Base-by-base conservation (phyloP, 30 jellyfish, hydroid and myxozoan species). In the Nemopilema nomurai region DNA sequence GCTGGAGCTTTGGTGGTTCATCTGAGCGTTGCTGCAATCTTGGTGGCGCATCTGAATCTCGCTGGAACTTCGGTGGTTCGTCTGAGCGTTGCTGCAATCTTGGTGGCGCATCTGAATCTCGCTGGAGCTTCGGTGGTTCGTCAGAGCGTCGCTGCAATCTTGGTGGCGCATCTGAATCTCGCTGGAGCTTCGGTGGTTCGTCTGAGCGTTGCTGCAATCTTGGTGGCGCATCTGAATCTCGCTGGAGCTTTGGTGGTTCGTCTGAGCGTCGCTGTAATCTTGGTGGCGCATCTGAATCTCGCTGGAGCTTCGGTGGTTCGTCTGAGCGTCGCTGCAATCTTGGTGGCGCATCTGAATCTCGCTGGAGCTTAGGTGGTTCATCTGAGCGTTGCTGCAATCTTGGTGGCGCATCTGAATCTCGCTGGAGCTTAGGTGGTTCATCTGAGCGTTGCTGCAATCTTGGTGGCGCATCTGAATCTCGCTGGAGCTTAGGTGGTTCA, bases 391-490 rank as follows among this genome's bases (percentile, higher is more conserved):
- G 9, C 13, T 41, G 17, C 32, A 65, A 65, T 65, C 75, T 65
- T 65, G 75, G 75, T 65, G 75, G 75, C 28, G 17, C 29, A 65
- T 65, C 19, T n/a, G 75, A 29, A 65, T n/a, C 75, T 9, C 21
- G 16, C 0, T 21, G 17, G 0, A 65, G 3, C 21, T 28, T 65
- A 13, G 75, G 75, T 65, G 75, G 75, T 9, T 65, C 75, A 65
- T 65, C 32, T 28, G 8, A 41, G 13, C 57, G 57, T 13, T 41
- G 9, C 13, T 41, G 17, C 28, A 19, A 65, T 65, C 30, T 65
- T 65, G 75, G 75, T 65, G 75, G 75, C 28, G 17, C 75, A 65
- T 65, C 19, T 65, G 75, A 29, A 65, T n/a, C n/a, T n/a, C n/a
- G n/a, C n/a, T n/a, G n/a, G n/a, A n/a, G n/a, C n/a, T n/a, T n/a